Evolutionary conservation across 2,113 vertebrate genomes (phyloP).

Genomic region (Columba janthina): DNA sequence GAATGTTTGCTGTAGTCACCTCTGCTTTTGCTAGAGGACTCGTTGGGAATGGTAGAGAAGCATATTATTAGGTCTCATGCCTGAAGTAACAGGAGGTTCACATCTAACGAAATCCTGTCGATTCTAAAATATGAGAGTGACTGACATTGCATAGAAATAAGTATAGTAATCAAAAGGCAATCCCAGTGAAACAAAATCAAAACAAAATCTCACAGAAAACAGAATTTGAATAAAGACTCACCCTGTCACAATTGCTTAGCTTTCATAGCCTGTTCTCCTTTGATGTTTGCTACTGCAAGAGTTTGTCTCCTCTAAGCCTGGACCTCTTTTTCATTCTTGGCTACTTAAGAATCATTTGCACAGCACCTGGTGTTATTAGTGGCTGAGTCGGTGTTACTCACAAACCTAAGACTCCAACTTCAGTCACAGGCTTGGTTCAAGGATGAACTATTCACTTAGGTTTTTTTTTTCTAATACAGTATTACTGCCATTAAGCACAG

Average conservation of each 20-base stretch:
- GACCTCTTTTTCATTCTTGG: background rate
- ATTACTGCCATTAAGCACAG: background rate
- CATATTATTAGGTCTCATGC: background rate
- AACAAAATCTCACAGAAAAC: background rate
- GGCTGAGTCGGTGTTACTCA: background rate
- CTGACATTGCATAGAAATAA: background rate
- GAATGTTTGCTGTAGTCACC: background rate
- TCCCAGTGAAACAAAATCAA: background rate
- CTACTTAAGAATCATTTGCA: background rate
- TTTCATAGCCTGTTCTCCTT: background rate
- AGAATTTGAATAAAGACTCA: background rate
- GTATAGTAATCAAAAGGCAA: background rate
- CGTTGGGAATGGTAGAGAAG: background rate
- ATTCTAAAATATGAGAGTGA: background rate
- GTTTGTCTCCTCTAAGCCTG: background rate
- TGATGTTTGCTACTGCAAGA: background rate
- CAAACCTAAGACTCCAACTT: background rate
- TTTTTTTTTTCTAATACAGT: background rate
- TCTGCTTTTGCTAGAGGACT: background rate
- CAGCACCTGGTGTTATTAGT: background rate
- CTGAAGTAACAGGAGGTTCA: background rate
- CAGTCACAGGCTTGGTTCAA: background rate
- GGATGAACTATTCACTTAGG: background rate
- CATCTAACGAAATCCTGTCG: background rate
- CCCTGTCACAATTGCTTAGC: background rate